Conservation (phyloP, 37 sponge, comb jelly and placozoan species). For the Ianthella basta region DNA sequence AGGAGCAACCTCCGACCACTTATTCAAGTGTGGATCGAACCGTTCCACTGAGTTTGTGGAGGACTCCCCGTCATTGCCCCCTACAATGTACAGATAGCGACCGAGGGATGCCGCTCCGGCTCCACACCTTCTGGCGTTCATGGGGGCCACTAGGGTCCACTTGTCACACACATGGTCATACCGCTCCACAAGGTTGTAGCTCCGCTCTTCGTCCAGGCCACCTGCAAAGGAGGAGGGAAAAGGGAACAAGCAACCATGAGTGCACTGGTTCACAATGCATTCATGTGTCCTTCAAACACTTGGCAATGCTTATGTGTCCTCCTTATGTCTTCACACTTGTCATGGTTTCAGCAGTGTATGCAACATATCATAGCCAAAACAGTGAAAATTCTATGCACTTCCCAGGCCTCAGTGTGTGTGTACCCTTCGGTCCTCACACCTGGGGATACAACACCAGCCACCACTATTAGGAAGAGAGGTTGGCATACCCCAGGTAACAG, state of each 20-base stretch:
- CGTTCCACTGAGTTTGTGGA: conserved; percentile 84
- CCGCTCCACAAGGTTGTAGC: conserved; percentile 87
- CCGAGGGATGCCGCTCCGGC: conserved; percentile 87
- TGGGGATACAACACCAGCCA: too few species aligned
- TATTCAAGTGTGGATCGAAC: conserved; percentile 89
- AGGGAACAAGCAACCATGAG: not conserved
- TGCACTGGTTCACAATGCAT: too few species aligned
- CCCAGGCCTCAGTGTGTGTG: too few species aligned
- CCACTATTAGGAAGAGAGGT: too few species aligned
- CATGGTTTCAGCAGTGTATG: not conserved
- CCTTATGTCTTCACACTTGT: not conserved
- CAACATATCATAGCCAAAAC: not conserved
- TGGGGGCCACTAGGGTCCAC: conserved; percentile 81
- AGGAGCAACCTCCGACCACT: conserved; percentile 79
- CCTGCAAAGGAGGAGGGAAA: conserved; percentile 67
- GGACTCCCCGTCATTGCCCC: conserved; percentile 87
- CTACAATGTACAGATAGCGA: conserved; percentile 81
- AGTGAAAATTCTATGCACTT: too few species aligned
- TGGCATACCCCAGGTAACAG: too few species aligned
- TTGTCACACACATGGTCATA: conserved; percentile 81
- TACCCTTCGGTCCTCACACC: too few species aligned
- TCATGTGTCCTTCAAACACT: too few species aligned
- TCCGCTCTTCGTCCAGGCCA: conserved; percentile 86
- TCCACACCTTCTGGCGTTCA: conserved; percentile 82
- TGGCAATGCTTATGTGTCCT: not conserved